phyloP scores from a whole-genome alignment of 2,113 vertebrate genomes.

The Silurus glanis region DNA sequence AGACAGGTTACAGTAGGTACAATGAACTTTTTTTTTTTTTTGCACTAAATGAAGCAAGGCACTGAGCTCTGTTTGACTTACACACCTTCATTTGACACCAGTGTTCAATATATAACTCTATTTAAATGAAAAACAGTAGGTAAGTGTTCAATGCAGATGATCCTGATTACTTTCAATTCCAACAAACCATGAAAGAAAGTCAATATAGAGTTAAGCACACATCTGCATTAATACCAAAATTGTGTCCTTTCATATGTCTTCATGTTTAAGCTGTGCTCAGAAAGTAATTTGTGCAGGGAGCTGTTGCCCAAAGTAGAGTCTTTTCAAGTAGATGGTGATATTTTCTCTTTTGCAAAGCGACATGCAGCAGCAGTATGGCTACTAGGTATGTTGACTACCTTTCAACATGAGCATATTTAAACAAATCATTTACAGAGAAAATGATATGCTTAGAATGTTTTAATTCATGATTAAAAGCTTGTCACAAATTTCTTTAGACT shows the following conservation, averaged over 20 bases:
- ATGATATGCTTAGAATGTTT: background rate
- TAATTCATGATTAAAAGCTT: background rate
- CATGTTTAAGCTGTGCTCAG: too few species aligned
- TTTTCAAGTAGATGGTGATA: too few species aligned
- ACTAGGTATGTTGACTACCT: background rate
- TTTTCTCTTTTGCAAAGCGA: background rate
- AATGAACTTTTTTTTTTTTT: background rate
- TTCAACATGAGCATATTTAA: too few species aligned
- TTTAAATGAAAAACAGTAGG: background rate
- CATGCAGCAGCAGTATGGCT: background rate
- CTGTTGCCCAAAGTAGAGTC: too few species aligned
- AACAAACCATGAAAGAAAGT: too few species aligned
- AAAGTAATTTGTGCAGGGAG: too few species aligned
- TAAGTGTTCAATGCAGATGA: too few species aligned
- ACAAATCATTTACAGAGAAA: too few species aligned
- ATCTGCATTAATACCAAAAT: too few species aligned
- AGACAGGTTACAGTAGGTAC: background rate
- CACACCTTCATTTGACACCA: background rate
- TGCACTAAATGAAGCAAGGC: background rate
- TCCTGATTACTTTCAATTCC: too few species aligned
- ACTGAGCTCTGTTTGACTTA: background rate
- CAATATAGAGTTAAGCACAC: too few species aligned
- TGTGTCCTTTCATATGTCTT: too few species aligned
- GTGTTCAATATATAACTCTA: background rate
- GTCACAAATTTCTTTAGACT: background rate